phyloP scores from a whole-genome alignment of 2,113 vertebrate species.

The Phylloscopus trochiloides region DNA sequence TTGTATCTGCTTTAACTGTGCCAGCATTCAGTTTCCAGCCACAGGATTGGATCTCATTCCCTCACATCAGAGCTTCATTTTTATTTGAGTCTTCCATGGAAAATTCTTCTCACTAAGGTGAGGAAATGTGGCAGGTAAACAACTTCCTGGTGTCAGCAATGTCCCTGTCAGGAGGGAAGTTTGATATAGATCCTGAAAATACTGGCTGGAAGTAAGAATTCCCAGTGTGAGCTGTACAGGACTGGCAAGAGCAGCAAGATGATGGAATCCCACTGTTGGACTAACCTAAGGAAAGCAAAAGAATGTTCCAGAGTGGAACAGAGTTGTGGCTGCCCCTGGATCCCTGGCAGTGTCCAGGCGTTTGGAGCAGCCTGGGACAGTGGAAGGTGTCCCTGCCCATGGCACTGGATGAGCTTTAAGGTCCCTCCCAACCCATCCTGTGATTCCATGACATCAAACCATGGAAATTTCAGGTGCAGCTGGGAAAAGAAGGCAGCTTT shows the following conservation, averaged over 20 bases:
- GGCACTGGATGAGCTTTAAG: rapidly evolving
- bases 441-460: neutral
- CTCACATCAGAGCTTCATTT: neutral
- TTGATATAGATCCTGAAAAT: neutral
- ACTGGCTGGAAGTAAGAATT: neutral
- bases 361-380: neutral
- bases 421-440: neutral
- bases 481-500: neutral
- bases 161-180: neutral
- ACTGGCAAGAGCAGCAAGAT: neutral
- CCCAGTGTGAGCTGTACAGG: neutral
- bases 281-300: neutral
- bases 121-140: rapidly evolving
- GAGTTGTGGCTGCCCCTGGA: neutral
- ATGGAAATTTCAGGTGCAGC: neutral
- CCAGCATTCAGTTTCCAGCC: neutral
- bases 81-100: neutral
- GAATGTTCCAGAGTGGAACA: rapidly evolving
- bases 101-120: neutral
- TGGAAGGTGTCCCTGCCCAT: neutral
- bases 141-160: neutral
- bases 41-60: neutral
- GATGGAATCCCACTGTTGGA: neutral
- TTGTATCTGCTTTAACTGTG: neutral
- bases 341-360: neutral